Base-by-base conservation (phyloP, 2,113 vertebrate species). In the Polypterus senegalus region DNA sequence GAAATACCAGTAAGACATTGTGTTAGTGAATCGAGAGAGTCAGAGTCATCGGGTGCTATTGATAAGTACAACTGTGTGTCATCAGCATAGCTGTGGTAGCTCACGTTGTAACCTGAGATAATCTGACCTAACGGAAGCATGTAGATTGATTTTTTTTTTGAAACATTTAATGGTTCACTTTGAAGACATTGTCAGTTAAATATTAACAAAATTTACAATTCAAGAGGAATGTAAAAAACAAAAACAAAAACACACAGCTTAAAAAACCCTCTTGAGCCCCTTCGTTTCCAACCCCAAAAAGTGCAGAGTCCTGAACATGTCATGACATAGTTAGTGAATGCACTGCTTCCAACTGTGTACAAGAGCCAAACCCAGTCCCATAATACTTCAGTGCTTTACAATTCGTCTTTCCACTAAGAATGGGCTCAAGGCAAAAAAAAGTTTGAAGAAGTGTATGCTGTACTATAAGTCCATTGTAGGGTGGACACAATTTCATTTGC, bases 161-260 rank as follows among this genome's bases (percentile, higher is more conserved):
- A 79, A 86, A 86, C 77, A 86, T 88, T 87, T 88, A 87, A 86
- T 86, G 69, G 76, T 83, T 83, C 90, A 88, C 89, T 76, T 83
- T 89, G 91, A 89, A 88, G 88, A 82, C 81, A 82, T 86, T 62
- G 76, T 92, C 92, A 91, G 92, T 97, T 98, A 97, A 98, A 97
- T 97, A 98, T 96, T 97, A 88, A 98, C 92, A 98, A 97, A 97
- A 97, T 97, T 97, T 97, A 94, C 97, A 80, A 51, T 88, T 93
- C 89, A 88, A 91, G 91, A 93, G 93, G 96, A 98, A 98, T 97
- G 94, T 92, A 91, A 87, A n/a, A 87, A 89, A 78, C 73, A 82
- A 74, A 80, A 48, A 67, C 71, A n/a, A n/a, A 79, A 27, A 27
- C 71, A 87, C 72, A 63, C 49, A 68, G 86, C 87, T 92, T 87